Evolutionary conservation across 2,797 vertebrate genomes (phyloP), one percentile per base, ranked within the genome.

Genomic region (Oreochromis mossambicus): DNA sequence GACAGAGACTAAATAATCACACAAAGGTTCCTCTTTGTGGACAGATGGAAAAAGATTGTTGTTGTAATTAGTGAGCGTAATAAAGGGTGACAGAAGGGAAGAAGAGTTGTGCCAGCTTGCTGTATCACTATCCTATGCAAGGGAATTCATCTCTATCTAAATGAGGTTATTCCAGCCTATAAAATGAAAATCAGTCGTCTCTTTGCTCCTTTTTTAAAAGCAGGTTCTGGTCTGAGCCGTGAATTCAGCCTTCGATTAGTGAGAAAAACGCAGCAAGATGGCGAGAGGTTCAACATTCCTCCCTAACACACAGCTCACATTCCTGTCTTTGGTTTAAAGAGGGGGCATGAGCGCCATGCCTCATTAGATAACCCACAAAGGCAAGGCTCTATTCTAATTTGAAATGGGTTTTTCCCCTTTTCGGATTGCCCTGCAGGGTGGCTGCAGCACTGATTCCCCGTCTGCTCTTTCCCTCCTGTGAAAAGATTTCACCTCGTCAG

Each of bases 341-440:
- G 80, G 86, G 84, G 85, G 84, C 81, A 87, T 48, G 50, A 87
- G 91, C 83, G 80, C 83, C 83, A 91, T 86, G 92, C 88, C 88
- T 94, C 93, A 92, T 94, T 94, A 95, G 92, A 91, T 93, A 86
- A 88, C 90, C 88, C 85, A 90, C 92, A 92, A 92, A 90, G 88
- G 82, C 81, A 34, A 83, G 61, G 73, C 80, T 87, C 84, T 66
- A 50, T 87, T 88, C 88, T 86, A 81, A 88, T 91, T 86, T 82
- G 43, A 83, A 84, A 85, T 78, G 80, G 87, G 68, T 55, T 89
- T 86, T 51, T 41, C 80, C 84, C 61, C 24, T 21, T 73, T 82
- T 78, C 48, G 17, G 63, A 75, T 58, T 29, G 46, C 51, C 81
- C 81, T 85, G 32, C 85, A 46, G 83, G 79, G 81, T 5, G 24